Conservation (phyloP, 2,888 invertebrate species). For the Leptogaster cylindrica region DNA sequence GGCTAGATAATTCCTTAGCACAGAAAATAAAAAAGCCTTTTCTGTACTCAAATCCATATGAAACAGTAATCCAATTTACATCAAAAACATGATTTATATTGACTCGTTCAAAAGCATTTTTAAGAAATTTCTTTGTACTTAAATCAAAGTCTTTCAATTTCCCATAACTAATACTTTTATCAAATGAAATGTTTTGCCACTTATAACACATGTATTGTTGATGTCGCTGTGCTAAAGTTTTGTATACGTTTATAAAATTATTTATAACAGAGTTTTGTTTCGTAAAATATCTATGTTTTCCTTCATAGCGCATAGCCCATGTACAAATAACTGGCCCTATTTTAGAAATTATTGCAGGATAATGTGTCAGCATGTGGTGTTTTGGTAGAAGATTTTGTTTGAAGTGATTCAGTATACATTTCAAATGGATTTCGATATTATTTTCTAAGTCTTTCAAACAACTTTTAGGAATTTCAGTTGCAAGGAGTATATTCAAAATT, state of each 20-base stretch:
- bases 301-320: conserved; percentile 22
- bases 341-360: background rate
- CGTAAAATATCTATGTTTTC: conserved; percentile 13
- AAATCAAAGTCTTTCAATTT: too few relatives aligned
- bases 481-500: background rate
- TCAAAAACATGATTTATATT: too few relatives aligned
- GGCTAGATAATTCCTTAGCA: too few relatives aligned
- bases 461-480: background rate
- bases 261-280: background rate
- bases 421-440: conserved; percentile 1
- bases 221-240: conserved; percentile 9
- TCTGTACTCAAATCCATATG: too few relatives aligned
- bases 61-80: too few relatives aligned
- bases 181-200: too few relatives aligned
- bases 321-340: conserved; percentile 1
- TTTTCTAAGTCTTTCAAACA: background rate
- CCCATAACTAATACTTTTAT: too few relatives aligned
- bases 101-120: too few relatives aligned
- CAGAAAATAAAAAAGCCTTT: too few relatives aligned
- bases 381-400: background rate
- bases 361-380: conserved; percentile 23
- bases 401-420: background rate
- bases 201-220: conserved; percentile 11
- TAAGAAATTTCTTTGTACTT: too few relatives aligned
- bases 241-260: conserved; percentile 14